Conservation (phyloP, 2,888 invertebrate genomes). For the Hyalella azteca region DNA sequence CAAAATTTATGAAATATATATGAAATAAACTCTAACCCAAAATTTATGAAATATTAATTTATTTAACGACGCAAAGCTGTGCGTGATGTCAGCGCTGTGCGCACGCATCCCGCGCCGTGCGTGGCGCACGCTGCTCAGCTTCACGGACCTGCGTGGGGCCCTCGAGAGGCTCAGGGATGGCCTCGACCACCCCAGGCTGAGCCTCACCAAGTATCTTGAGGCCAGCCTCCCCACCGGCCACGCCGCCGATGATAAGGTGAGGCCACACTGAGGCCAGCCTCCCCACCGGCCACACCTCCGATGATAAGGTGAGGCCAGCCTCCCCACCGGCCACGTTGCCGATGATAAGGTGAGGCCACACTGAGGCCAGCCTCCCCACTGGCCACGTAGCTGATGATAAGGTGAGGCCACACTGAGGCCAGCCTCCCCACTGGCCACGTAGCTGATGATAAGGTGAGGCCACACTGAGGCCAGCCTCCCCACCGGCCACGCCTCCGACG, state of each 20-base stretch:
- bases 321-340: constrained; percentile 7
- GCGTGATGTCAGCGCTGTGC: background rate
- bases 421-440: constrained; percentile 8
- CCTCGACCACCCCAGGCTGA: background rate
- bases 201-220: constrained; percentile 3
- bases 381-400: constrained; percentile 12
- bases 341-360: constrained; percentile 26
- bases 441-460: constrained; percentile 18
- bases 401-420: constrained; percentile 15
- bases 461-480: too few relatives aligned
- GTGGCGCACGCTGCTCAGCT: constrained; percentile 15
- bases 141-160: background rate
- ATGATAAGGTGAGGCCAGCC: constrained; percentile 26
- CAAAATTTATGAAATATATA: too few relatives aligned
- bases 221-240: constrained; percentile 17
- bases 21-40: too few relatives aligned
- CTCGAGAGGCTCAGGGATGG: background rate
- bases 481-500: too few relatives aligned
- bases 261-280: background rate
- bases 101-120: background rate
- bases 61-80: too few relatives aligned
- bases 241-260: constrained; percentile 10
- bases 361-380: constrained; percentile 21
- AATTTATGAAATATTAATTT: too few relatives aligned
- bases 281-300: constrained; percentile 12